A percentile compares a stretch with the other conserved stretches of the same genome.
Conservation (phyloP, 2,888 invertebrate species). For the Corythucha ciliata region DNA sequence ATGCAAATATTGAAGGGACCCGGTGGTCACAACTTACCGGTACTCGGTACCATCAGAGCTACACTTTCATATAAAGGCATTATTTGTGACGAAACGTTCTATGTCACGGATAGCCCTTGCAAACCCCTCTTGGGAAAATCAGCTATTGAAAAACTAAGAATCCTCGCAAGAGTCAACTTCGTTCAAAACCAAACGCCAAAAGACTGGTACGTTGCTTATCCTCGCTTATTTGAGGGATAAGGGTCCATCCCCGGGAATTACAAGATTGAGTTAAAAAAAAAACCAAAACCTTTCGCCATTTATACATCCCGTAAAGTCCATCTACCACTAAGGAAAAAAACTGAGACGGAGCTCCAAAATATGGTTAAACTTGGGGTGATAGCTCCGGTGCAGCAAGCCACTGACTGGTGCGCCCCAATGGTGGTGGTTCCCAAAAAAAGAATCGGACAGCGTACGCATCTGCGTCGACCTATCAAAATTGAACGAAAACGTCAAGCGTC, state of each 20-base stretch:
- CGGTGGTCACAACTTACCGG: too few species aligned
- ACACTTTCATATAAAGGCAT: too few species aligned
- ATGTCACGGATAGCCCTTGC: too few species aligned
- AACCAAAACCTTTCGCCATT: constrained; percentile 5
- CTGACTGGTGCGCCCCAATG: constrained; percentile 19
- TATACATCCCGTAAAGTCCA: neutral
- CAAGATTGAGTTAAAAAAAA: neutral
- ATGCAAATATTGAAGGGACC: too few species aligned
- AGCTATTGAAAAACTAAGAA: constrained; percentile 5
- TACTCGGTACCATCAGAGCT: too few species aligned
- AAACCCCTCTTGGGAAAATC: too few species aligned
- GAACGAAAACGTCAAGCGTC: constrained; percentile 15
- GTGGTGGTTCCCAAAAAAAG: constrained; percentile 7
- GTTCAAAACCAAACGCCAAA: constrained; percentile 4
- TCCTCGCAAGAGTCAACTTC: neutral
- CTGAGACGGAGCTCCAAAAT: neutral
- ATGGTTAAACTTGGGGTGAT: neutral
- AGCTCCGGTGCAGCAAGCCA: neutral
- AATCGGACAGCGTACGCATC: constrained; percentile 10
- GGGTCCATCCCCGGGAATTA: neutral
- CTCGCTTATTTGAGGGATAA: neutral
- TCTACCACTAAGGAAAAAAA: neutral
- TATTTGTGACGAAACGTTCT: too few species aligned
- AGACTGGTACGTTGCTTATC: neutral
- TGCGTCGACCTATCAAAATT: constrained; percentile 18